phyloP scores from a whole-genome alignment of 2,113 vertebrate genomes.

The Porphyrio hochstetteri region DNA sequence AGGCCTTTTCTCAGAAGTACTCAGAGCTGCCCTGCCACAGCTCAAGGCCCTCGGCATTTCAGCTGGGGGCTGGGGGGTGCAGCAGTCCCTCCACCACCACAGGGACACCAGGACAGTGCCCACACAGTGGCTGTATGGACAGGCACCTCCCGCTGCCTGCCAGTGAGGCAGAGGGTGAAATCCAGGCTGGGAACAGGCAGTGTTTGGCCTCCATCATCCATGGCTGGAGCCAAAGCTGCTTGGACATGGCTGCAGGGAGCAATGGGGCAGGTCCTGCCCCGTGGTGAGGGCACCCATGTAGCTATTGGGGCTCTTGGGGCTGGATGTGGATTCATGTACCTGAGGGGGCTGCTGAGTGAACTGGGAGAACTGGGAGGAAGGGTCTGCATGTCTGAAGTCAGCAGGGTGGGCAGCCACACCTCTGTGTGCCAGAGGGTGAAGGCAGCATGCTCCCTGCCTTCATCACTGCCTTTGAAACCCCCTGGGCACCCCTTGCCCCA shows the following conservation, averaged over 20 bases:
- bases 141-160: not conserved
- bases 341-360: not conserved
- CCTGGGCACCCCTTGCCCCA: too few relatives aligned
- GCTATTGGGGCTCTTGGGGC: not conserved
- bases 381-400: not conserved
- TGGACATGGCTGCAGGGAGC: accelerated
- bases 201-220: not conserved
- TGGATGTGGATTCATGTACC: not conserved
- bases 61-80: accelerated
- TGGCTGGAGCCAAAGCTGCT: not conserved
- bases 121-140: accelerated
- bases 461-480: not conserved
- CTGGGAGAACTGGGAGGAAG: not conserved
- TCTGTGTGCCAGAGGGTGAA: accelerated
- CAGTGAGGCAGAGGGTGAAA: not conserved
- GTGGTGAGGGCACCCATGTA: accelerated
- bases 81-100: accelerated
- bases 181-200: not conserved
- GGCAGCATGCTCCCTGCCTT: not conserved
- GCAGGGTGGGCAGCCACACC: accelerated
- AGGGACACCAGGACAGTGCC: not conserved
- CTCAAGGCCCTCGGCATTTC: not conserved
- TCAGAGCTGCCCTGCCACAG: not conserved
- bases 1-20: not conserved
- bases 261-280: not conserved